phyloP scores from a whole-genome alignment of 2,113 vertebrate species.

The Trematocara unimaculatum region DNA sequence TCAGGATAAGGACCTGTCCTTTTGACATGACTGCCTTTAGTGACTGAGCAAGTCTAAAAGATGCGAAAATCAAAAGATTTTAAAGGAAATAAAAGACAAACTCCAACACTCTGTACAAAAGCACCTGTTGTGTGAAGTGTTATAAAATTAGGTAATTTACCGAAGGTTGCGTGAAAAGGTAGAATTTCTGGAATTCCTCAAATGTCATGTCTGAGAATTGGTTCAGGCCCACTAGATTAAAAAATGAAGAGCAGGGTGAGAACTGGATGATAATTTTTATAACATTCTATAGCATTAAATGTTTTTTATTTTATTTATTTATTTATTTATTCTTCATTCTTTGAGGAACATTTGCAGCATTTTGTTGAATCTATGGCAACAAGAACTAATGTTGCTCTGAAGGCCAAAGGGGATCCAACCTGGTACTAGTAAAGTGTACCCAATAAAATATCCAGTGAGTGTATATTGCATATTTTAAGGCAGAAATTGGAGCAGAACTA shows the following conservation, averaged over 20 bases:
- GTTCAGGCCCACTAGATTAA: slow-evolving; percentile 78
- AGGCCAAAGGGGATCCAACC: neutral
- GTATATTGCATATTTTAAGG: neutral
- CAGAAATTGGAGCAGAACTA: neutral
- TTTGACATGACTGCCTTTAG: slow-evolving; percentile 71
- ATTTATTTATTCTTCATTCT: neutral
- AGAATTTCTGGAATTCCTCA: slow-evolving; percentile 71
- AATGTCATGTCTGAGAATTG: slow-evolving; percentile 84
- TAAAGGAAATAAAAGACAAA: neutral
- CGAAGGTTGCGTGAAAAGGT: slow-evolving; percentile 78
- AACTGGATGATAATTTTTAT: neutral
- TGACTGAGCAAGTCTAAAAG: slow-evolving; percentile 84
- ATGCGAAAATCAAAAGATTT: rapidly evolving
- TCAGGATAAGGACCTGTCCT: slow-evolving; percentile 54
- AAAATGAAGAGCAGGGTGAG: neutral
- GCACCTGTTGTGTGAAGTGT: neutral
- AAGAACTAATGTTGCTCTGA: neutral
- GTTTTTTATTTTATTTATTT: neutral
- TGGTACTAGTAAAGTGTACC: neutral
- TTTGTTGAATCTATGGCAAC: neutral
- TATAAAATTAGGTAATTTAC: slow-evolving; percentile 31
- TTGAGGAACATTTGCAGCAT: neutral
- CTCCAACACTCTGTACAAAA: neutral
- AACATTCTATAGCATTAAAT: neutral
- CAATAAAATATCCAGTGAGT: neutral